phyloP scores from a whole-genome alignment of 1,140 invertebrate species.

The Dendroctonus ponderosae region DNA sequence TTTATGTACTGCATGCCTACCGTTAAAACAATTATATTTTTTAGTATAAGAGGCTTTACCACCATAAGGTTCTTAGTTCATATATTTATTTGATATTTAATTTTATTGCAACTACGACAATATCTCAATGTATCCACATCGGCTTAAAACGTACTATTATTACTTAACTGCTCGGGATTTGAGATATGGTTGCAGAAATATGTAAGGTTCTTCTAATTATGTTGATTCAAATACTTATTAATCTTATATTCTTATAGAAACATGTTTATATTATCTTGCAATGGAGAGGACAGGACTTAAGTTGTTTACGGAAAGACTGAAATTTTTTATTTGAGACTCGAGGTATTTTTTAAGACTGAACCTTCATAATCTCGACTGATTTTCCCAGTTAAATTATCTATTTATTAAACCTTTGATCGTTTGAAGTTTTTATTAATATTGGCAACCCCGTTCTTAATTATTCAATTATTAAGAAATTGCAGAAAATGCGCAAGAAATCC shows the following conservation, averaged over 20 bases:
- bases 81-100: constrained; percentile 4
- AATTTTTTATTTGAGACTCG: constrained; percentile 35
- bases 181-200: neutral
- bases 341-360: constrained; percentile 49
- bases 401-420: constrained; percentile 4
- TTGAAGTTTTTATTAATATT: constrained; percentile 33
- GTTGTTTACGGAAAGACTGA: constrained; percentile 47
- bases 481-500: neutral
- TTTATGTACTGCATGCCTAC: no score
- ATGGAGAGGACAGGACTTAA: constrained; percentile 49
- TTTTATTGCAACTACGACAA: neutral
- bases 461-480: constrained; percentile 5
- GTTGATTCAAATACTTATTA: constrained; percentile 5
- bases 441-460: constrained; percentile 41
- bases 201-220: neutral
- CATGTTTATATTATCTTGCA: constrained; percentile 28
- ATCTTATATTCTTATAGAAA: constrained; percentile 9
- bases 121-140: neutral
- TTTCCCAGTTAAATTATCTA: constrained; percentile 29
- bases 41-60: constrained; percentile 14
- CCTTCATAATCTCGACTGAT: constrained; percentile 44
- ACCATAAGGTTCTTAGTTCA: constrained; percentile 16
- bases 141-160: neutral
- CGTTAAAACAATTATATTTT: no score
- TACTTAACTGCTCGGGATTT: neutral